Conservation (phyloP, 2,888 invertebrate species). For the Bembecia ichneumoniformis region DNA sequence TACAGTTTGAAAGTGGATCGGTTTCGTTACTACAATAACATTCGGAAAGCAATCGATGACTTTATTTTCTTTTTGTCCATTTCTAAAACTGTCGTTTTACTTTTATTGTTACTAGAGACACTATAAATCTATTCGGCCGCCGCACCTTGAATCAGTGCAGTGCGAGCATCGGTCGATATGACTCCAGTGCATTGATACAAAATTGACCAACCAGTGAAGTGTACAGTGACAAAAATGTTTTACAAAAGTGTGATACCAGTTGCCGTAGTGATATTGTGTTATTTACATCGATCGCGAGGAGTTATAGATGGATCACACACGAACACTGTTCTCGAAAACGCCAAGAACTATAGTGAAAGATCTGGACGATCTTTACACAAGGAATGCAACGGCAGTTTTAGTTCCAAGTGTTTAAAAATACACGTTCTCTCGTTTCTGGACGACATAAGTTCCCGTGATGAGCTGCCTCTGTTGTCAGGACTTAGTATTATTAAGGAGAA, state of each 20-base stretch:
- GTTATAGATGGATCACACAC: conserved; percentile 40
- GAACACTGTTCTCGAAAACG: conserved; percentile 24
- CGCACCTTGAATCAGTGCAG: conserved; percentile 38
- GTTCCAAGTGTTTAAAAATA: conserved; percentile 83
- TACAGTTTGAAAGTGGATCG: conserved; percentile 41
- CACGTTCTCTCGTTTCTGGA: conserved; percentile 84
- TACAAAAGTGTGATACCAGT: conserved; percentile 29
- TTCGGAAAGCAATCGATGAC: conserved; percentile 18
- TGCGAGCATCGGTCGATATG: conserved; percentile 39
- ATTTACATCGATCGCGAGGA: conserved; percentile 24
- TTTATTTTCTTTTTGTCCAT: conserved; percentile 37
- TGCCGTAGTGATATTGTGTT: conserved; percentile 32
- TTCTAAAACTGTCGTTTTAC: conserved; percentile 26
- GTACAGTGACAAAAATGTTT: conserved; percentile 30
- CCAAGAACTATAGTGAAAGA: conserved; percentile 24
- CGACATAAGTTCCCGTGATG: conserved; percentile 78
- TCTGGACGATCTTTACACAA: conserved; percentile 49
- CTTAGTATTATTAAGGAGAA: conserved; percentile 82
- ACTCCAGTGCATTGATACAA: conserved; percentile 10
- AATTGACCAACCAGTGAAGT: conserved; percentile 20
- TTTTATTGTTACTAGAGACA: conserved; percentile 31
- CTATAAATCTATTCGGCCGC: conserved; percentile 55
- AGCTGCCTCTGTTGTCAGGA: conserved; percentile 80
- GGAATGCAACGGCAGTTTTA: conserved; percentile 58
- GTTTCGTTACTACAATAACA: conserved; percentile 38